Base-by-base conservation (phyloP, 2,888 invertebrate species). In the Hypomecis atomaria region DNA sequence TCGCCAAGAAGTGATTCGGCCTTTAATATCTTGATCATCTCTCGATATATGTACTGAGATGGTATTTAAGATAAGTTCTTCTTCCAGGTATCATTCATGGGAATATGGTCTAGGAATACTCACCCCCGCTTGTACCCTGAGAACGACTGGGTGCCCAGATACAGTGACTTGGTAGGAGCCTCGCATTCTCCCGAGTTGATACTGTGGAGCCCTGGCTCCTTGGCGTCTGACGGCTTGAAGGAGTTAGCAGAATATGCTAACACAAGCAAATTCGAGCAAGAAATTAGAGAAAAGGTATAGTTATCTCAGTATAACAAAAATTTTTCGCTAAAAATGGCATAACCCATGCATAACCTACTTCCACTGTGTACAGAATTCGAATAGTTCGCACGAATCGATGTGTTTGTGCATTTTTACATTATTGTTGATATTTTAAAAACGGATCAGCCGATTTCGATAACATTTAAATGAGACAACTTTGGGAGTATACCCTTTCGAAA, bases 91-190 rank as follows among this genome's bases (percentile, higher is more conserved):
- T 78, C 84, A 0, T 92, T 91, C 60, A 87, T 84, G 1, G 92
- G 92, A 4, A 76, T 89, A 40, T 92, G 92, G 92, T 92, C 91
- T 0, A 81, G 90, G 3, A 88, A 91, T 66, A 91, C 89, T 0
- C 92, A 92, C 68, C 88, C 88, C 0, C 82, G 81, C 2, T 64
- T 82, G 0, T 91, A 83, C 36, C 92, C 92, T 0, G 90, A 91
- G 64, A 91, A 89, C 62, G 90, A 90, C 56, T 90, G 90, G 90
- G 62, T 85, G 5, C 89, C 89, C 6, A 81, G 78, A 6, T 92
- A 83, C 72, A 92, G 92, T 55, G 87, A 91, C 59, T 66, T 92
- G 38, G 86, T 89, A 0, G 92, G 92, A 3, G 91, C 89, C 1
- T 90, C 92, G 0, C 92, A 92, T 44, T 75, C 83, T 4, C 68